Base-by-base conservation (phyloP, 2,888 invertebrate species). In the Megamerina dolium region DNA sequence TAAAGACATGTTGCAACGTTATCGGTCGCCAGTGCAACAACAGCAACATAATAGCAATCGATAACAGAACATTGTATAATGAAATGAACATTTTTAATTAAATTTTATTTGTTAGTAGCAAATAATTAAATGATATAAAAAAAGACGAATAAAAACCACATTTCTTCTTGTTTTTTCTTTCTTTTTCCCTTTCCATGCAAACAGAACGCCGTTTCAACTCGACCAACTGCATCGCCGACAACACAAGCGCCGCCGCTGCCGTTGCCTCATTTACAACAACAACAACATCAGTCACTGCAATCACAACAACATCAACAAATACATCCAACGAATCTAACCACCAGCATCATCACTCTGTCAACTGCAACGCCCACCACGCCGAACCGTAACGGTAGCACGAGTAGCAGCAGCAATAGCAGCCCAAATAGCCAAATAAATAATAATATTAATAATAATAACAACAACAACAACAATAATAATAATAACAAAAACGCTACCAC, bases 181-280 rank as follows among this genome's bases (percentile, higher is more conserved):
- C n/a, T n/a, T n/a, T n/a, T n/a, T n/a, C n/a, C n/a, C n/a, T n/a
- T 47, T 34, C 34, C 19, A 30, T 36, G 2, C 34, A 59, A 58
- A 3, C 55, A 73, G 72, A 72, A 71, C 77, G 71, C 70, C 62
- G 79, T 80, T 76, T 80, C 83, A 75, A 82, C 82, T 78, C 82
- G 81, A 75, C 74, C 75, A 66, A 80, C 78, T 75, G 79, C 81
- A 72, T 80, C 81, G 66, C 79, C 81, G 69, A 76, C 49, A 48
- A 74, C 62, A 55, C 77, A 73, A 74, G 75, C 76, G 68, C 77
- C 73, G 48, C 57, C 56, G 41, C n/a, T n/a, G n/a, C 48, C 72
- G 19, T 29, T 27, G 14, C 29, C 26, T 12, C 29, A 63, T 45
- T 68, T 61, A 46, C 73, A 66, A 56, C 72, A 63, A 26, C 74